Conservation (phyloP, 1,140 invertebrate genomes). For the Callitettix versicolor region DNA sequence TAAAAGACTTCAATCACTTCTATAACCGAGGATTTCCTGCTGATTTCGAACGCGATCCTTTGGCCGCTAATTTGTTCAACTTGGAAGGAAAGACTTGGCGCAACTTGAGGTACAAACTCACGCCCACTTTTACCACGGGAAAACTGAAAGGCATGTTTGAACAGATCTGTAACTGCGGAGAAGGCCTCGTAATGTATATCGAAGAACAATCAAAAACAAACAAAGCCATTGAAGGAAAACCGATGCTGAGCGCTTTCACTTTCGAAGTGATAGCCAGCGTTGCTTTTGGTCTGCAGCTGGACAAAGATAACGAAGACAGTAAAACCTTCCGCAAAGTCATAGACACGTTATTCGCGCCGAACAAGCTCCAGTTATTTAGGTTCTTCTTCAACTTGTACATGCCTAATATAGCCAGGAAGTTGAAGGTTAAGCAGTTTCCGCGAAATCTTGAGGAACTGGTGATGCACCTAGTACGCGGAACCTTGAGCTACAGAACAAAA, state of each 20-base stretch:
- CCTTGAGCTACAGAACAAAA: conserved; percentile 26
- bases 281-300: conserved; percentile 27
- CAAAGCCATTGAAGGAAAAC: conserved; percentile 18
- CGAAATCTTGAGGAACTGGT: conserved; percentile 27
- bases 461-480: conserved; percentile 18
- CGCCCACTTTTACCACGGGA: conserved; percentile 38
- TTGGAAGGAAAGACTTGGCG: conserved; percentile 34
- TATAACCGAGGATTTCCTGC: conserved; percentile 23
- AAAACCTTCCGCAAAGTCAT: not conserved
- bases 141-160: conserved; percentile 41
- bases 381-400: not conserved
- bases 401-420: not conserved
- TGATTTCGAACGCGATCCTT: conserved; percentile 28
- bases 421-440: conserved; percentile 8
- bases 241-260: conserved; percentile 16
- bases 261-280: conserved; percentile 25
- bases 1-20: conserved; percentile 26
- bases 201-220: conserved; percentile 11
- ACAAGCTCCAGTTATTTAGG: not conserved
- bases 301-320: conserved; percentile 11
- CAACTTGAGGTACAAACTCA: conserved; percentile 29
- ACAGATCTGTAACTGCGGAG: conserved; percentile 27
- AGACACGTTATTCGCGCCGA: not conserved
- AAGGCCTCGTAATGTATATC: conserved; percentile 24
- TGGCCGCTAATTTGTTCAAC: conserved; percentile 32